Base-by-base conservation (phyloP, 2,888 invertebrate species). In the Germaria angustata region DNA sequence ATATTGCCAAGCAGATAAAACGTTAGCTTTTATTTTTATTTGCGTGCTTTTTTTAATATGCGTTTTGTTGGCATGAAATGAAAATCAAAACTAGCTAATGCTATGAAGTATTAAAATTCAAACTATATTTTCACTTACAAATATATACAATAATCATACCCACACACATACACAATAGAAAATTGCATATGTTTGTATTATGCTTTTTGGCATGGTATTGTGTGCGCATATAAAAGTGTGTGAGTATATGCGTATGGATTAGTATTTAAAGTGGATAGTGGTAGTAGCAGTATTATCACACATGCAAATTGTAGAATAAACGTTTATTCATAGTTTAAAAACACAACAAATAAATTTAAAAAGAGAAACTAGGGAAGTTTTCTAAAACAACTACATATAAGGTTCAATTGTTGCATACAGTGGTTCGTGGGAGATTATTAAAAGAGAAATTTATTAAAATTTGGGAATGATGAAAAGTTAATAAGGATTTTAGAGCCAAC, bases 41-140 rank as follows among this genome's bases (percentile, higher is more conserved):
- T 28, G n/a, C 13, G 3, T 28, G 7, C 9, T 15, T 22, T 46
- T 44, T 15, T 44, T 69, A 39, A 49, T 69, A 24, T 76, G 34
- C 57, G 32, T 71, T 71, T 72, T 46, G 61, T 36, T 46, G 6
- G n/a, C 11, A 61, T 22, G 11, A 77, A 77, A 71, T 66, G 76
- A 68, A 72, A 61, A 72, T 77, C 66, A 55, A 81, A 81, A 81
- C 77, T 39, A 81, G 71, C 77, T 81, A 72, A 81, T 81, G 81
- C 66, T 61, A 61, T 61, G 15, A 72, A 66, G 32, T 75, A 69
- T 69, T 55, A 53, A 77, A 81, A 81, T 77, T 72, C 39, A 66
- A 66, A 76, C 57, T 68, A 68, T 75, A 53, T 65, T 36, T 55
- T 51, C 57, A 66, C 46, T 68, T 41, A 32, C 24, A 49, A 28